Base-by-base conservation (phyloP, 2,113 vertebrate species). In the Trogon melanurus region DNA sequence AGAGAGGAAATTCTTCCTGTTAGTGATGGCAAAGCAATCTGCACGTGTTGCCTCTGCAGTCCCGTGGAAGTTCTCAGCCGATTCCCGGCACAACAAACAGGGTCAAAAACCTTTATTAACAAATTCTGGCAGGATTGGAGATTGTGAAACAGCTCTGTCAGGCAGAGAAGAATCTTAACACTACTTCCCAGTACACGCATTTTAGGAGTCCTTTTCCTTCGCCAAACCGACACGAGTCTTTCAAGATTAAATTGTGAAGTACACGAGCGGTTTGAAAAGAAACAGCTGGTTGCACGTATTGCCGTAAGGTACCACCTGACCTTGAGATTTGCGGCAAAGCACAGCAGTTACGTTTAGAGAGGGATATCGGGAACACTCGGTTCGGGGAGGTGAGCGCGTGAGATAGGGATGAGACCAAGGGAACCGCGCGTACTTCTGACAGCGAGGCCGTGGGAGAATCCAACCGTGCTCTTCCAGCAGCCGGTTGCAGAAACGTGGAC, bases 291-390 rank as follows among this genome's bases (percentile, higher is more conserved):
- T 26, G 29, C 61, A 45, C 41, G 62, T 12, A 6, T 3, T 65
- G 57, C 32, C 79, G 38, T 53, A 10, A 94, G 81, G 64, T 16
- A 74, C 32, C 45, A 76, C 1, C 38, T 73, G 53, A 56, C 91
- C 70, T 88, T 70, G 73, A 69, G 83, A 91, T 48, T n/a, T 27
- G 2, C 5, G 47, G n/a, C 34, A 29, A 72, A 58, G 34, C 18
- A 41, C 32, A 85, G 60, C 21, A 26, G 50, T 30, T 44, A 3
- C 3, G 15, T 29, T 29, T 11, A 30, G 25, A 22, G 17, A 26
- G 18, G 25, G 5, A 5, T 3, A 34, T 2, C 1, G 2, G 14
- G 41, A 47, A 91, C 65, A 47, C 6, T 0, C 1, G 50, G 56
- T 6, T 13, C 11, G 6, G 19, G 1, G 11, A 56, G 25, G 1